Conservation (phyloP, 2,888 invertebrate species). For the Cheilosia vulpina region DNA sequence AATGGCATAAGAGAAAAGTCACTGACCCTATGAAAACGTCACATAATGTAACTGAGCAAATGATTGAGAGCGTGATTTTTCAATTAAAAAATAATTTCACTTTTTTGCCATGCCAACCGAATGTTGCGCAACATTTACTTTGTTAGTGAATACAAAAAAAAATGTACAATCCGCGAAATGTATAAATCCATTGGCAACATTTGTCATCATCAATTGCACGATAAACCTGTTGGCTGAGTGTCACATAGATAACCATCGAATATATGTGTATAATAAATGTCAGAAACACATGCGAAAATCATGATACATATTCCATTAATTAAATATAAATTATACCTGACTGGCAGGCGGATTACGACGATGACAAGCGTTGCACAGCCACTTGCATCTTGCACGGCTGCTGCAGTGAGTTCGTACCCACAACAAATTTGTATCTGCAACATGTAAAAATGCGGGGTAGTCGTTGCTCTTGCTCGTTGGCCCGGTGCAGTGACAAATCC, state of each 20-base stretch:
- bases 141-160: no score
- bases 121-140: conserved; percentile 60
- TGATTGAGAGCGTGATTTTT: conserved; percentile 31
- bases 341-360: conserved; percentile 69
- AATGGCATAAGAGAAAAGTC: background rate
- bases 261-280: conserved; percentile 70
- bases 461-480: background rate
- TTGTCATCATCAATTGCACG: conserved; percentile 65
- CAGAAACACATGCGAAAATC: conserved; percentile 67
- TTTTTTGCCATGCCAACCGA: conserved; percentile 17
- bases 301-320: conserved; percentile 73
- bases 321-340: conserved; percentile 70
- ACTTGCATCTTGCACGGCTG: conserved; percentile 26
- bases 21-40: background rate
- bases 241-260: conserved; percentile 65
- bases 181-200: conserved; percentile 56
- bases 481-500: conserved; percentile 58
- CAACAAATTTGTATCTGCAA: conserved; percentile 55
- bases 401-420: conserved; percentile 2
- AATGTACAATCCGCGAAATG: background rate
- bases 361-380: conserved; percentile 62
- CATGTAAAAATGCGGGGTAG: conserved; percentile 50
- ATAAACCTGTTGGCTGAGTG: conserved; percentile 60
- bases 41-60: background rate
- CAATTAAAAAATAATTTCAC: conserved; percentile 43